phyloP scores from a whole-genome alignment of 2,888 invertebrate species.

The Drosophila eohydei region DNA sequence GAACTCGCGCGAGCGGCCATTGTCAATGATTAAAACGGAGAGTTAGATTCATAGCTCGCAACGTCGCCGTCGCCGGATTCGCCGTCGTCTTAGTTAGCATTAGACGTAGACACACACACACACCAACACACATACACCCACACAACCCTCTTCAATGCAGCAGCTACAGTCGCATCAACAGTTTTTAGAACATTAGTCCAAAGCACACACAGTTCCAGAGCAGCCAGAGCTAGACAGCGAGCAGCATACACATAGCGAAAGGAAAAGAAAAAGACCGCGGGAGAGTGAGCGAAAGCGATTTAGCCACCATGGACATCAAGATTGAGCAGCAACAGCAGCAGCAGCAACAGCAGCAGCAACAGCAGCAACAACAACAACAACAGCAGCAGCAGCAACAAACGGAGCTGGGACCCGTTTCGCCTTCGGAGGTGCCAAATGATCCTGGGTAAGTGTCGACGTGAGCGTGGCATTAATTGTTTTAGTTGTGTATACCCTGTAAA shows the following conservation, averaged over 20 bases:
- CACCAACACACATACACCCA: background rate
- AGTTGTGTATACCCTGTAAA: slow-evolving; percentile 53
- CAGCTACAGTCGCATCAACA: slow-evolving; percentile 45
- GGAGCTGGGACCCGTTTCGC: slow-evolving; percentile 91
- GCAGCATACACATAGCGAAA: background rate
- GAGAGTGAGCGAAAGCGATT: slow-evolving; percentile 5
- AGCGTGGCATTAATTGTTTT: slow-evolving; percentile 79
- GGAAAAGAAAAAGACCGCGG: slow-evolving; percentile 4
- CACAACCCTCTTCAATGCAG: slow-evolving; percentile 44
- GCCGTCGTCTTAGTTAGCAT: slow-evolving; percentile 61
- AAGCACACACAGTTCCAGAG: slow-evolving; percentile 33
- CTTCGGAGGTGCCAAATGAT: slow-evolving; percentile 97
- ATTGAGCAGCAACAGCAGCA: slow-evolving; percentile 87
- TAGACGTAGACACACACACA: slow-evolving; percentile 48
- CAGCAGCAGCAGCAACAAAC: slow-evolving; percentile 64
- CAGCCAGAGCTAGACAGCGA: slow-evolving; percentile 13
- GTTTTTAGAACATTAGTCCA: slow-evolving; percentile 39
- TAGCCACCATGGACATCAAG: slow-evolving; percentile 82
- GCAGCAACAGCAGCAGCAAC: slow-evolving; percentile 86
- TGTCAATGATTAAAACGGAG: slow-evolving; percentile 68
- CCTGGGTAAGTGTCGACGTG: slow-evolving; percentile 90
- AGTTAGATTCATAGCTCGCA: slow-evolving; percentile 43
- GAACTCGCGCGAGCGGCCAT: slow-evolving; percentile 63
- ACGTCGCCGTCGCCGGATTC: slow-evolving; percentile 48
- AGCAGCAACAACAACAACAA: slow-evolving; percentile 80